Base-by-base conservation (phyloP, 2,113 vertebrate species). In the Python bivittatus region DNA sequence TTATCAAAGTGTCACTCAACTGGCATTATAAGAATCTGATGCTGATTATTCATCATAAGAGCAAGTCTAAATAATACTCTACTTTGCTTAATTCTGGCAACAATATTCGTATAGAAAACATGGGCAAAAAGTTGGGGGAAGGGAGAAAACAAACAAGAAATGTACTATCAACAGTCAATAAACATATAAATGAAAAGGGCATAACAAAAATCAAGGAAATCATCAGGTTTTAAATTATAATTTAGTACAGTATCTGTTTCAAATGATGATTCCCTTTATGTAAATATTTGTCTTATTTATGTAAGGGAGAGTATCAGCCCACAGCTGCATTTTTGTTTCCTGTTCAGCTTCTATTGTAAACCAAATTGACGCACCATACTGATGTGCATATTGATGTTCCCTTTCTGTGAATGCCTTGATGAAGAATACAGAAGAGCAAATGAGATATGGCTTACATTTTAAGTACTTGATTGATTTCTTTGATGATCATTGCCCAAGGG, bases 261-360 rank as follows among this genome's bases (percentile, higher is more conserved):
- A 89, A 13, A 33, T 85, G 7, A 12, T 79, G 91, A 93, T 44
- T 92, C 86, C 53, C 12, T 92, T 91, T 93, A 64, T 87, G 83
- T 68, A 94, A 94, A 2, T 83, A 86, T 94, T 90, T 93, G 12
- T 29, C 72, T 58, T 93, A 91, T 94, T 88, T 90, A 95, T 88
- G 72, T 15, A 84, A 64, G 6, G 0, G 92, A 23, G 57, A 54
- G 85, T 91, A 94, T 88, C 48, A 54, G 89, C 42, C 83, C 57
- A 58, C 38, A 90, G 68, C 38, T 61, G 11, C 8, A 68, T 91
- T 94, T 94, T 95, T 38, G 89, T 90, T 93, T 93, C 83, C 83
- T 48, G 72, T 68, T 91, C 84, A 84, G 53, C 60, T 68, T 88
- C 61, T 83, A 90, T 93, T 88, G 89, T 83, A 88, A 86, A 68